These are phyloP conservation scores for Lucifuga dentata DNA, from an alignment of 2,113 vertebrate genomes.

Conservation along the genomic window DNA sequence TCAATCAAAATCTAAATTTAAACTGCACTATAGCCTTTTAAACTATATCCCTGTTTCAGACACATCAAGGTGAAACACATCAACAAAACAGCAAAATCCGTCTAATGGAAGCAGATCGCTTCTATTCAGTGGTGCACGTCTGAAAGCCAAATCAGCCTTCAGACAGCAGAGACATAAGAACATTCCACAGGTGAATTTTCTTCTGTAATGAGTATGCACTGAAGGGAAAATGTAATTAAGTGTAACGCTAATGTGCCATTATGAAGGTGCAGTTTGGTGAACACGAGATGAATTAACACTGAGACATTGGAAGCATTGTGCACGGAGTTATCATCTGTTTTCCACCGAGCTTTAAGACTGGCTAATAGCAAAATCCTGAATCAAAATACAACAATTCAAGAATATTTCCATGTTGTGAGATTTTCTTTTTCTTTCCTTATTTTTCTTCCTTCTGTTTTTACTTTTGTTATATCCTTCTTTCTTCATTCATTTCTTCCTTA, in stretches of 20 bases:
- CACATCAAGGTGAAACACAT: constrained; percentile 40
- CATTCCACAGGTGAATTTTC: constrained; percentile 38
- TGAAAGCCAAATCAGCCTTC: constrained; percentile 44
- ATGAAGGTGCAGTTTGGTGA: not conserved
- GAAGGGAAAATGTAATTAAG: constrained; percentile 29
- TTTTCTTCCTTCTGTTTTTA: too few relatives aligned
- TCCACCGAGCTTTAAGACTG: not conserved
- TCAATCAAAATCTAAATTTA: constrained; percentile 7
- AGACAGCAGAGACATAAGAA: constrained; percentile 31
- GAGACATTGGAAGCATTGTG: too few relatives aligned
- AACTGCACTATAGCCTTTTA: constrained; percentile 4
- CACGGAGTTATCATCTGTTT: not conserved
- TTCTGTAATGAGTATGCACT: constrained; percentile 11
- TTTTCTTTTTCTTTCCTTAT: too few relatives aligned
- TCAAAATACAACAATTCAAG: constrained; percentile 17
- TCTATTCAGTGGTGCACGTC: constrained; percentile 26
- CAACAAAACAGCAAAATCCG: constrained; percentile 37
- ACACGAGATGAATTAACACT: not conserved
- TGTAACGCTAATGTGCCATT: constrained; percentile 18
- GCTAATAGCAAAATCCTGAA: not conserved
- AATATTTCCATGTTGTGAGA: too few relatives aligned
- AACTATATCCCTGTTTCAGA: constrained; percentile 27
- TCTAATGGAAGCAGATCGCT: constrained; percentile 45
- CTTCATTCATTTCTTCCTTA: too few relatives aligned
- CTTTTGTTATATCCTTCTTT: too few relatives aligned